Base-by-base conservation (phyloP, 2,888 invertebrate species). In the Pterostichus niger region DNA sequence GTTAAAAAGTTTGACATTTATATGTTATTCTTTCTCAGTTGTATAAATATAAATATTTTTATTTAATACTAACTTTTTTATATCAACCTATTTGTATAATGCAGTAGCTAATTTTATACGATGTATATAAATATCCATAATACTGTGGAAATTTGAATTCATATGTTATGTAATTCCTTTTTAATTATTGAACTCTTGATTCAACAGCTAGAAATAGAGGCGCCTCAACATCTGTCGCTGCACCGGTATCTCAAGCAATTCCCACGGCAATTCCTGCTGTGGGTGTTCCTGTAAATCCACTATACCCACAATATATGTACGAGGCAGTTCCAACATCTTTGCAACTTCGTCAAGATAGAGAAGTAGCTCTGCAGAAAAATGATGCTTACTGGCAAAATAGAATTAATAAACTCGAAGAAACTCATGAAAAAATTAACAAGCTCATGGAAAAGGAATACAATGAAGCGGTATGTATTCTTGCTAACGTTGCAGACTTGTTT, bases 321-420 rank as follows among this genome's bases (percentile, higher is more conserved):
- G 89, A 89, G 87, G 89, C 90, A 78, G 88, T 87, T 86, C 84
- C 89, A 87, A 90, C 89, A 46, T 87, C 89, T 73, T 84, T 90
- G 84, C 89, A 90, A 88, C 85, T 90, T 85, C 89, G 89, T 86
- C 93, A 93, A 86, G 92, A 92, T 85, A 92, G 92, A 86, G 91
- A 93, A 86, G 89, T 90, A 68, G 93, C 93, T 86, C 88, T 94
- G 24, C 89, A 91, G 76, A 90, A 91, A 82, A 93, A 93, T 86
- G 93, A 94, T 86, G 88, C 90, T 24, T 92, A 93, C 87, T 94
- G 94, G 94, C 90, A 91, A 52, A 90, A 90, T 64, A 91, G 94
- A 49, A 86, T 94, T 85, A 86, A 88, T 33, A 89, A 91, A 64
- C 87, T 93, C 68, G 92, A 94, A 87, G 90, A 91, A 75, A 91